Conservation (phyloP, 2,113 vertebrate species). For the Corythornis cristatus region DNA sequence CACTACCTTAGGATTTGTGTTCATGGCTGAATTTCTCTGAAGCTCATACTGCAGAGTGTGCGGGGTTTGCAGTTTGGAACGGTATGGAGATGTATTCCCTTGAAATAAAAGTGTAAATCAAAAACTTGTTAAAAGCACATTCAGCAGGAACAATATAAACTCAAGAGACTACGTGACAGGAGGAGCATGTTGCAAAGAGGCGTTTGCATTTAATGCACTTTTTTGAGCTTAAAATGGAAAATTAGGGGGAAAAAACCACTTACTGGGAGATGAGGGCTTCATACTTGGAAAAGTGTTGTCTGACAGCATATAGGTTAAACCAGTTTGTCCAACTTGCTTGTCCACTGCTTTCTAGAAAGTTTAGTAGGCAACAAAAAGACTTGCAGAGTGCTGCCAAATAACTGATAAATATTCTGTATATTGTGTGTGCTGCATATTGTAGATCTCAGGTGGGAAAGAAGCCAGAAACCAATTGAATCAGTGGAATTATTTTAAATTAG, state of each 20-base stretch:
- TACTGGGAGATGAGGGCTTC: not conserved
- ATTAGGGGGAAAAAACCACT: fast-evolving
- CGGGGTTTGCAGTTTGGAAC: not conserved
- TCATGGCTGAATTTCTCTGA: not conserved
- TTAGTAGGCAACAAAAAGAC: not conserved
- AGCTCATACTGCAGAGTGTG: not conserved
- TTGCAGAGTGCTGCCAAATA: not conserved
- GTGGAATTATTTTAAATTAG: not conserved
- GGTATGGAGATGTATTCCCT: fast-evolving
- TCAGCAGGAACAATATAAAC: not conserved
- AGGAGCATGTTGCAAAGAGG: not conserved
- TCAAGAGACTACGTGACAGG: not conserved
- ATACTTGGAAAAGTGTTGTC: not conserved
- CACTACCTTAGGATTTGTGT: not conserved
- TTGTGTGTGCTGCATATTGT: not conserved
- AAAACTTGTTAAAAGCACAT: not conserved
- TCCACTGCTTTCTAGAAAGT: not conserved
- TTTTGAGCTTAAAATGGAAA: not conserved
- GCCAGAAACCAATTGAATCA: not conserved
- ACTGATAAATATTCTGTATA: not conserved
- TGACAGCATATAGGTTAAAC: not conserved
- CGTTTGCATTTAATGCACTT: not conserved
- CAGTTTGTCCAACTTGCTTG: not conserved
- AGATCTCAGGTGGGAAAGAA: not conserved
- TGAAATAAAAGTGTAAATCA: not conserved